Evolutionary conservation across 2,888 invertebrate species (phyloP).

Genomic region (Euzetes globulus): DNA sequence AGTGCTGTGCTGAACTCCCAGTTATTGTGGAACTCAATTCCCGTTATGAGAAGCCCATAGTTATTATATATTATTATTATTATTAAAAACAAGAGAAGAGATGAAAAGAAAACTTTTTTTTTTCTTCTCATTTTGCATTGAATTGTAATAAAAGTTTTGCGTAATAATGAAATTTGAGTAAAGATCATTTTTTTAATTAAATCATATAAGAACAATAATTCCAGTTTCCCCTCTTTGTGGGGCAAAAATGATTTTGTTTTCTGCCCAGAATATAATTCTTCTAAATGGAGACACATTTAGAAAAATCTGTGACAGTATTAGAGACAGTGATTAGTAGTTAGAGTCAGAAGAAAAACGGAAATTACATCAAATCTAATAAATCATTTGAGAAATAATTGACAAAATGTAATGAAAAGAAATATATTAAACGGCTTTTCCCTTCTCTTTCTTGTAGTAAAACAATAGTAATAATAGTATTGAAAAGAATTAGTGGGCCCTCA

Average conservation of each 20-base stretch:
- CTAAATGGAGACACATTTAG: conserved; percentile 10
- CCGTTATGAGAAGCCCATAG: too few species aligned
- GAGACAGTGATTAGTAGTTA: not conserved
- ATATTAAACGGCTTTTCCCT: too few species aligned
- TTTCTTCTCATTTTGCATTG: not conserved
- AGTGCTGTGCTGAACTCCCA: not conserved
- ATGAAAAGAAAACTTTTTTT: not conserved
- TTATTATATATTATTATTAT: too few species aligned
- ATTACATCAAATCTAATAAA: conserved; percentile 4
- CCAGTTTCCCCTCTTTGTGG: too few species aligned
- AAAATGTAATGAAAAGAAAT: not conserved
- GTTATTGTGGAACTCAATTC: not conserved
- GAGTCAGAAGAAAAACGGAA: conserved; percentile 5
- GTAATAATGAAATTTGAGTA: too few species aligned
- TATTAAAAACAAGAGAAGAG: too few species aligned
- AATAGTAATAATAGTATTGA: too few species aligned
- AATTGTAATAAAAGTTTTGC: too few species aligned
- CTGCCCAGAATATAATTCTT: not conserved
- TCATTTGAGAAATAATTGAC: conserved; percentile 8
- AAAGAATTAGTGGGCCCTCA: too few species aligned
- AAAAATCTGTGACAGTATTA: not conserved
- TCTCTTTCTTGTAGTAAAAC: too few species aligned
- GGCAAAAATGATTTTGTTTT: not conserved
- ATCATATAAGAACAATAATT: not conserved
- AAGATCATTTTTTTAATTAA: not conserved